Conservation (phyloP, 2,888 invertebrate genomes). For the Phyllotreta cruciferae region DNA sequence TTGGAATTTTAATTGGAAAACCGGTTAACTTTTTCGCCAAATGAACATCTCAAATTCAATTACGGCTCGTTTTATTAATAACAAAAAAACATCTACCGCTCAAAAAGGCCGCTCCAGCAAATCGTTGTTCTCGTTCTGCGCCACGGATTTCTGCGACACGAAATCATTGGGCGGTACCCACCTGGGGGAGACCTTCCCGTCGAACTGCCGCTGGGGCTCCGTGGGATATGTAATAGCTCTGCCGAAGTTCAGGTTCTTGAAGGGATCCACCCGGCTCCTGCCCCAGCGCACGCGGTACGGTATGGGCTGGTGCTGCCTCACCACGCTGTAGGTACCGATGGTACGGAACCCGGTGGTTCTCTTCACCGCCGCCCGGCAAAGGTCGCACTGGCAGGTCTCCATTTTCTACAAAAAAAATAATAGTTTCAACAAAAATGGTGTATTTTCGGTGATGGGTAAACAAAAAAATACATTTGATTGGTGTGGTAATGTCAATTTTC, state of each 20-base stretch:
- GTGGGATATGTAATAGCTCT: not conserved
- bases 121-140: constrained; percentile 10
- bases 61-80: not conserved
- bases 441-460: no score
- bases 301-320: not conserved
- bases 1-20: not conserved
- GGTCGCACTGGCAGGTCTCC: constrained; percentile 5
- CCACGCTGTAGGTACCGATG: not conserved
- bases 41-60: not conserved
- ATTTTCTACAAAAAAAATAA: not conserved
- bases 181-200: not conserved
- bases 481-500: no score
- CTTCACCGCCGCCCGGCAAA: not conserved
- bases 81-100: not conserved
- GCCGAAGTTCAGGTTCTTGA: constrained; percentile 2
- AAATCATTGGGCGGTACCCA: constrained; percentile 4
- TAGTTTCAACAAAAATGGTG: no score
- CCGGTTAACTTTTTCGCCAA: not conserved
- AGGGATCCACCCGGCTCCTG: not conserved
- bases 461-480: no score
- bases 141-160: constrained; percentile 7
- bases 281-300: constrained; percentile 9
- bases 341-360: not conserved
- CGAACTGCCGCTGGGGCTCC: not conserved
- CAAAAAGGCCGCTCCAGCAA: constrained; percentile 12